Evolutionary conservation across 37 sponge, comb jelly and placozoan species (phyloP).

Genomic region (Hormiphora californensis): DNA sequence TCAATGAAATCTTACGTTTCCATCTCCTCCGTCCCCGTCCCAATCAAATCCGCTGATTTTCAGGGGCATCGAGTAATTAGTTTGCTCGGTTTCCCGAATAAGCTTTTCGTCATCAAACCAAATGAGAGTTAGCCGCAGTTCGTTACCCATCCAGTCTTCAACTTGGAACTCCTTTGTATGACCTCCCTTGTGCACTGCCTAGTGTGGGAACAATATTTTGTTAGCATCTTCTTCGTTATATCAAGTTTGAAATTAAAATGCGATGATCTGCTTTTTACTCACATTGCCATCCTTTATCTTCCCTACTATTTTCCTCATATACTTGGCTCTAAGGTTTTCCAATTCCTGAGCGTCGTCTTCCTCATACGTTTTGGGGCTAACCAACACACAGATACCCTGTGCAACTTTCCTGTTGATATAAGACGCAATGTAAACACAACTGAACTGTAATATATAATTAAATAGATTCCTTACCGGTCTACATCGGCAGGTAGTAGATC

Average conservation of each 20-base stretch:
- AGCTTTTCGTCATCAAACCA: too few relatives aligned
- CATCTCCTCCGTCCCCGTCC: too few relatives aligned
- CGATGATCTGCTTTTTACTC: too few relatives aligned
- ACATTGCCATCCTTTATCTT: neutral
- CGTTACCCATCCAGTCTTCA: too few relatives aligned
- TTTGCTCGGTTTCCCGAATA: neutral
- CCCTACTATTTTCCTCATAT: conserved; percentile 13
- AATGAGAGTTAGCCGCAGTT: too few relatives aligned
- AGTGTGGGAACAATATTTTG: too few relatives aligned
- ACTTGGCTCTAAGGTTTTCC: conserved; percentile 2
- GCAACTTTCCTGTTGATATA: neutral
- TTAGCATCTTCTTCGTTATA: too few relatives aligned
- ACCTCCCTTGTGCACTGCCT: too few relatives aligned
- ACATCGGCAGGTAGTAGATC: neutral
- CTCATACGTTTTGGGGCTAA: neutral
- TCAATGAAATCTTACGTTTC: too few relatives aligned
- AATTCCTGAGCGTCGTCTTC: neutral
- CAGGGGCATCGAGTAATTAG: neutral
- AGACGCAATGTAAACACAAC: neutral
- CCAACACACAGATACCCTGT: conserved; percentile 12
- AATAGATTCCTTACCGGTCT: neutral
- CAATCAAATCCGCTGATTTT: too few relatives aligned
- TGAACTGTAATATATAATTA: neutral
- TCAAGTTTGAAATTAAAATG: too few relatives aligned
- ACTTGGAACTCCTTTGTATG: too few relatives aligned